Evolutionary conservation across 2,113 vertebrate species (phyloP).

Genomic region (Brienomyrus brachyistius): DNA sequence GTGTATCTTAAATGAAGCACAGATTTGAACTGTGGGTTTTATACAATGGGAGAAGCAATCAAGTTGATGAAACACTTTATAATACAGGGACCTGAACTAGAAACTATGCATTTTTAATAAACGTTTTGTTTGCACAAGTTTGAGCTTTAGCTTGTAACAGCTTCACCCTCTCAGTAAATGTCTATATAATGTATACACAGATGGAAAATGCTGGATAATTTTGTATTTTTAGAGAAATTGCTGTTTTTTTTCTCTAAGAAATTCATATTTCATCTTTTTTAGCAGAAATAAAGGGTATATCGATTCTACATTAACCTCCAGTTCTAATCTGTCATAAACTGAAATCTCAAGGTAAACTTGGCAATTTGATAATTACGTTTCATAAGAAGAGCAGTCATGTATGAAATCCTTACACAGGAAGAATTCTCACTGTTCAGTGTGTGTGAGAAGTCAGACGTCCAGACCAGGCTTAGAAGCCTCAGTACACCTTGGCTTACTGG

Average conservation of each 20-base stretch:
- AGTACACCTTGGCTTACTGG: background rate
- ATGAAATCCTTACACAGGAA: background rate
- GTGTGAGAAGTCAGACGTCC: background rate
- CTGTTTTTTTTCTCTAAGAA: background rate
- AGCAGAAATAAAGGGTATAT: background rate
- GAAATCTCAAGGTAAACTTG: background rate
- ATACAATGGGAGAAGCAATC: background rate
- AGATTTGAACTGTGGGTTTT: background rate
- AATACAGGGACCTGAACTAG: conserved; percentile 11
- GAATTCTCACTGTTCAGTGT: background rate
- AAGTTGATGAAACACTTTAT: background rate
- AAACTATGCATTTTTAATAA: conserved; percentile 21
- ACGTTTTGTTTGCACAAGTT: background rate
- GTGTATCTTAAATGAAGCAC: background rate
- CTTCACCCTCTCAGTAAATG: background rate
- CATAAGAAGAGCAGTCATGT: too few relatives aligned
- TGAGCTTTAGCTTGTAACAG: background rate
- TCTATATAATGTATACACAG: background rate
- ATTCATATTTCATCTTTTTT: background rate
- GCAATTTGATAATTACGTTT: background rate
- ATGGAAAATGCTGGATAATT: background rate
- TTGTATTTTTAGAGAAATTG: background rate
- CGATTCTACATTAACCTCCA: background rate
- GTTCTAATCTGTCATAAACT: background rate
- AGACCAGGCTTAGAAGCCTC: background rate